phyloP scores from a whole-genome alignment of 1,140 invertebrate species.

The Nomia melanderi region DNA sequence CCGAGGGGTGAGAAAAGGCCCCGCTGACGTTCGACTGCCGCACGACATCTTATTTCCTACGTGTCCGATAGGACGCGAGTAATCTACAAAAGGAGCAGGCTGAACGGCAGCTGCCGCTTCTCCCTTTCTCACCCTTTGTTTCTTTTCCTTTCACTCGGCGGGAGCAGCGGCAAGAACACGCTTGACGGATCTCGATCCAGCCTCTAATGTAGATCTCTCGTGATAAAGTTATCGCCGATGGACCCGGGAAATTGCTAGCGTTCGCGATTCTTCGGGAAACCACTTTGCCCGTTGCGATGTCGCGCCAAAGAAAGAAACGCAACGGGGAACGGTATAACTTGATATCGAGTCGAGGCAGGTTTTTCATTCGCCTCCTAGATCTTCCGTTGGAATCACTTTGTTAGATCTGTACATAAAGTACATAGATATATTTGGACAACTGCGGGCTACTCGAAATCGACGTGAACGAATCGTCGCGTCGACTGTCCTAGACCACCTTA shows the following conservation, averaged over 20 bases:
- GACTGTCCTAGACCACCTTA: too few species aligned
- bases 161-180: not conserved
- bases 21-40: slow-evolving; percentile 50
- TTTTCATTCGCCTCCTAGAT: too few species aligned
- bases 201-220: slow-evolving; percentile 27
- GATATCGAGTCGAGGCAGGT: too few species aligned
- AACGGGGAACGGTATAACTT: too few species aligned
- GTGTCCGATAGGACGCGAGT: slow-evolving; percentile 59
- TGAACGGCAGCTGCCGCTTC: slow-evolving; percentile 20
- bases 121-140: not conserved
- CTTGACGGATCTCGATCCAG: not conserved
- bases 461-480: too few species aligned
- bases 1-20: slow-evolving; percentile 21
- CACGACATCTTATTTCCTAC: slow-evolving; percentile 69
- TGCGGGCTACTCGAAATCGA: too few species aligned
- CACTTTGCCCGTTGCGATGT: not conserved
- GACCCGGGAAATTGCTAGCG: slow-evolving; percentile 7
- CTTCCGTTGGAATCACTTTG: too few species aligned
- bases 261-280: not conserved
- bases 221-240: slow-evolving; percentile 23
- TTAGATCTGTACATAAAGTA: too few species aligned
- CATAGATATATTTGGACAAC: too few species aligned
- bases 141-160: slow-evolving; percentile 5
- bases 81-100: slow-evolving; percentile 62
- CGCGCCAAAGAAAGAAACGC: not conserved